Percentiles rank a stretch among this genome's conserved stretches.
Evolutionary conservation across 35 echinoderm and acorn worm species (phyloP).

Genomic region (Ophiothrix spiculata): DNA sequence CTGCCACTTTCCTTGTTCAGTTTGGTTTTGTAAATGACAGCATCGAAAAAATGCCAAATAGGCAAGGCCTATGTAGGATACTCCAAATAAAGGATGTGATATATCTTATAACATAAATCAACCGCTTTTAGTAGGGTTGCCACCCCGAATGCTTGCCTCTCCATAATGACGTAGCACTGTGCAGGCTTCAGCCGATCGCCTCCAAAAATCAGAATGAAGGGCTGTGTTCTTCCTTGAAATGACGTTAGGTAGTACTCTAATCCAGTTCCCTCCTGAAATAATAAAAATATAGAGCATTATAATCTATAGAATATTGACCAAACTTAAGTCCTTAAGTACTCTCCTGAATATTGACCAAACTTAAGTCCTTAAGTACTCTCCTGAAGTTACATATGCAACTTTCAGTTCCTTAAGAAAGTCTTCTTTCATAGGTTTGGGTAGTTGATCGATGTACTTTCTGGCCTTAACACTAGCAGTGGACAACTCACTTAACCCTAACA

Average conservation of each 20-base stretch:
- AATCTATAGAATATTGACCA: no score
- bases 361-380: no score
- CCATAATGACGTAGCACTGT: background rate
- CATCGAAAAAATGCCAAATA: background rate
- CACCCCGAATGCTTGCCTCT: background rate
- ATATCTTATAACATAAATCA: background rate
- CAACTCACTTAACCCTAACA: no score
- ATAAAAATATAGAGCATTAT: background rate
- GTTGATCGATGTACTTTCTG: no score
- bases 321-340: no score
- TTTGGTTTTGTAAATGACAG: background rate
- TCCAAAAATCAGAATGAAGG: background rate
- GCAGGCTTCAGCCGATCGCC: background rate
- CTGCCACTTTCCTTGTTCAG: background rate
- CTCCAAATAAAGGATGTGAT: background rate
- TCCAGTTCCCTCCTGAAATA: background rate
- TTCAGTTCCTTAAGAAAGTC: no score
- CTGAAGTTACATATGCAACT: no score
- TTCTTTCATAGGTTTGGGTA: no score
- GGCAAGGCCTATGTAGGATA: background rate
- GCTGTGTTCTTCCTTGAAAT: background rate
- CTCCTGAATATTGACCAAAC: no score
- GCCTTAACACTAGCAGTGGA: no score
- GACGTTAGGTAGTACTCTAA: background rate
- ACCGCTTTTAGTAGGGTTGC: background rate